Evolutionary conservation across 1,140 invertebrate genomes (phyloP).

Genomic region (Drosophila serrata): DNA sequence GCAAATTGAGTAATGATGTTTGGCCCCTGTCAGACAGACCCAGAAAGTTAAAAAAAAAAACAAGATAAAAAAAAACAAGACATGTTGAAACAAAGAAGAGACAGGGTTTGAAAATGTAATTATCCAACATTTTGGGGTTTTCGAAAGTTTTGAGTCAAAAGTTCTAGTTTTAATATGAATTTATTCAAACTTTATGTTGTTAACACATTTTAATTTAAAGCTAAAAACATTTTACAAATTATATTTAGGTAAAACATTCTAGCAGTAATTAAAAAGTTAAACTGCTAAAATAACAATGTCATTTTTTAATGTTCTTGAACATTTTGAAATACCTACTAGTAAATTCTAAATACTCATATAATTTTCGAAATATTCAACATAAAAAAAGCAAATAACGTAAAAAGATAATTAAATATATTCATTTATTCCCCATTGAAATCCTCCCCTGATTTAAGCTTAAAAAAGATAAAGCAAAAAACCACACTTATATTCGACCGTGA

Average conservation of each 20-base stretch:
- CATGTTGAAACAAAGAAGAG: background rate
- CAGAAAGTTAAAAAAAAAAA: constrained; percentile 3
- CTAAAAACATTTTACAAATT: background rate
- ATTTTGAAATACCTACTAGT: no score
- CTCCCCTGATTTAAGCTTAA: no score
- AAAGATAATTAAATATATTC: background rate
- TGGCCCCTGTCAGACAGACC: constrained; percentile 12
- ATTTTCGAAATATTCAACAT: no score
- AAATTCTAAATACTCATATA: no score
- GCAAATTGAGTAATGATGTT: constrained; percentile 62
- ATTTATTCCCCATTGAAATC: no score
- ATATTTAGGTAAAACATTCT: background rate
- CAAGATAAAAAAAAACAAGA: background rate
- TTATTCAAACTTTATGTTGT: background rate
- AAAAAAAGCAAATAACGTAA: background rate
- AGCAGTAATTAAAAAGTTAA: background rate
- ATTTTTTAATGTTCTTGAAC: no score
- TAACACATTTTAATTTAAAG: background rate
- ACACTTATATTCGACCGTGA: constrained; percentile 50
- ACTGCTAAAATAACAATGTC: background rate
- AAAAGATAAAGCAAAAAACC: background rate
- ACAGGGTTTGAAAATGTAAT: constrained; percentile 30
- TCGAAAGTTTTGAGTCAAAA: background rate
- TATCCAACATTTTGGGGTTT: constrained; percentile 6
- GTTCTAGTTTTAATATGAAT: background rate